Conservation (phyloP, 2,113 vertebrate species). For the Thunnus maccoyii region DNA sequence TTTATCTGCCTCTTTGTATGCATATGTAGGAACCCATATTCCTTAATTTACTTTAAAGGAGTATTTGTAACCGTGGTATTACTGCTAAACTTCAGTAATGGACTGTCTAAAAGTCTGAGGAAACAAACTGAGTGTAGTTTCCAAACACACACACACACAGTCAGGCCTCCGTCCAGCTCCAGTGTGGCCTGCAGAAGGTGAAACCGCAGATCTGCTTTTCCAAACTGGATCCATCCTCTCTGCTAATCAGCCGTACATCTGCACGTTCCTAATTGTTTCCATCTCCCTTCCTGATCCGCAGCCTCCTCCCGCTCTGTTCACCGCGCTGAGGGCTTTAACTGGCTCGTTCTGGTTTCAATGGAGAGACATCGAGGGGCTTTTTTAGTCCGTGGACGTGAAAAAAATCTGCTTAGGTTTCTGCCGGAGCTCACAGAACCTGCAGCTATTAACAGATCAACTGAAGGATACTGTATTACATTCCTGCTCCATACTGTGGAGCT, state of each 20-base stretch:
- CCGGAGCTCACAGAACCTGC: conserved; percentile 14
- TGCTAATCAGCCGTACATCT: conserved; percentile 62
- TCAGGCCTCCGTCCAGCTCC: conserved; percentile 23
- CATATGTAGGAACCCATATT: too few relatives aligned
- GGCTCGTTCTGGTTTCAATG: conserved; percentile 28
- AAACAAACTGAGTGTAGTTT: not conserved
- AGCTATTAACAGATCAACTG: conserved; percentile 55
- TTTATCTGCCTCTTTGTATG: not conserved
- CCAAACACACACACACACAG: not conserved
- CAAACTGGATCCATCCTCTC: conserved; percentile 57
- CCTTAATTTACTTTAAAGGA: not conserved
- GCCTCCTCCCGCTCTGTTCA: not conserved
- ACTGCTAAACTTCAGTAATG: not conserved
- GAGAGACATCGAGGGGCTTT: not conserved
- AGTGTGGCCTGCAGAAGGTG: conserved; percentile 62
- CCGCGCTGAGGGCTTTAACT: conserved; percentile 28
- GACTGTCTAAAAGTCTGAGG: not conserved
- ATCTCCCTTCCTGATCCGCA: conserved; percentile 76
- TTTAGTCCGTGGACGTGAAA: too few relatives aligned
- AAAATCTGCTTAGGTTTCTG: too few relatives aligned
- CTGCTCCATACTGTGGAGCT: not conserved
- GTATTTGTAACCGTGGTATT: not conserved
- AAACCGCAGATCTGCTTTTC: conserved; percentile 40
- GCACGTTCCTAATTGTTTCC: conserved; percentile 89
- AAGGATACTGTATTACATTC: conserved; percentile 30